Evolutionary conservation across 2,113 vertebrate genomes (phyloP).

Genomic region (Sakesphorus luctuosus): DNA sequence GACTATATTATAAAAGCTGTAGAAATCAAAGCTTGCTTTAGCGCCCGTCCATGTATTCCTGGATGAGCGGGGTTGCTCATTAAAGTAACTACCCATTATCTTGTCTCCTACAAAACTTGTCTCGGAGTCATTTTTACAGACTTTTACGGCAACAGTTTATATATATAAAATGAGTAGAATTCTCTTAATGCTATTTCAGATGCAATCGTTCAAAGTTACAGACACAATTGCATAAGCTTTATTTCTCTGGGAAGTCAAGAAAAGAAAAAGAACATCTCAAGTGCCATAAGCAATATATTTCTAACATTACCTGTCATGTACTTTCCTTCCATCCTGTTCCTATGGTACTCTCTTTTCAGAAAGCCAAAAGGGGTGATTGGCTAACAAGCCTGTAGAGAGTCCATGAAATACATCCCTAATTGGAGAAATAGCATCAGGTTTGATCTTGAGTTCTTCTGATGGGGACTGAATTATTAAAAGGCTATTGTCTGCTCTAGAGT

Average conservation of each 20-base stretch:
- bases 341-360: neutral
- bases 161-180: neutral
- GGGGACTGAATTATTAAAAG: slow-evolving; percentile 57
- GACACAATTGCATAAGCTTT: neutral
- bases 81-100: too few species aligned
- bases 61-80: too few species aligned
- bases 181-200: neutral
- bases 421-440: slow-evolving; percentile 32
- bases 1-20: too few species aligned
- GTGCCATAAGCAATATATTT: neutral
- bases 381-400: neutral
- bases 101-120: too few species aligned
- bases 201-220: neutral
- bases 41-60: too few species aligned
- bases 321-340: neutral
- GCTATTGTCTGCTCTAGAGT: slow-evolving; percentile 52
- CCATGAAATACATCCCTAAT: neutral
- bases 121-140: too few species aligned
- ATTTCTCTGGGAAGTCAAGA: neutral
- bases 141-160: too few species aligned
- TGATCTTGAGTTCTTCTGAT: slow-evolving; percentile 54
- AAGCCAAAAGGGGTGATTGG: neutral
- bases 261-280: neutral
- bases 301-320: neutral
- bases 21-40: too few species aligned